phyloP scores from a whole-genome alignment of 2,888 invertebrate species.

The Cosmopolites sordidus region DNA sequence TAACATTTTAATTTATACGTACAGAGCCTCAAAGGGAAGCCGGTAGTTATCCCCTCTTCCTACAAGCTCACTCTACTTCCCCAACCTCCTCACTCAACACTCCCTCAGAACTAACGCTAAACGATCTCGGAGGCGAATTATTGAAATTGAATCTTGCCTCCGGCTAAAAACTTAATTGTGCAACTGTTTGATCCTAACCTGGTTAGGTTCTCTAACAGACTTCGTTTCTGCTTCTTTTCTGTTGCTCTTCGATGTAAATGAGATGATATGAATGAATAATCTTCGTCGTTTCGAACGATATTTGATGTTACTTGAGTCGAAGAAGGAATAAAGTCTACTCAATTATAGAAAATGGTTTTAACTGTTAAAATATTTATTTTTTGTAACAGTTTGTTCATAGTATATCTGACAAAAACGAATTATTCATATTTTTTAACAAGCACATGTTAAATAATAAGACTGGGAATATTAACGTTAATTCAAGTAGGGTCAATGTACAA shows the following conservation, averaged over 20 bases:
- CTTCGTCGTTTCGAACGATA: constrained; percentile 40
- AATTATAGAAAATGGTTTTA: constrained; percentile 20
- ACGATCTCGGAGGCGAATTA: constrained; percentile 27
- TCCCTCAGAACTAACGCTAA: constrained; percentile 30
- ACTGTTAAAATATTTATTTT: too few relatives aligned
- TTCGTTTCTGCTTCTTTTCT: constrained; percentile 35
- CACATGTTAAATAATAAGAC: too few relatives aligned
- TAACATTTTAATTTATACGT: too few relatives aligned
- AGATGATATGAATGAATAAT: constrained; percentile 35
- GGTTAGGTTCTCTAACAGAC: constrained; percentile 42
- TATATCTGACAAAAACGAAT: too few relatives aligned
- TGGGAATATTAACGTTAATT: too few relatives aligned
- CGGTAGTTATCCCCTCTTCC: too few relatives aligned
- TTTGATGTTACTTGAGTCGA: constrained; percentile 30
- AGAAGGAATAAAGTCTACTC: constrained; percentile 8
- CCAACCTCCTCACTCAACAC: constrained; percentile 9
- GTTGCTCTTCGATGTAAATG: constrained; percentile 37
- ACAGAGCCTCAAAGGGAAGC: too few relatives aligned
- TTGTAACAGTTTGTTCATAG: too few relatives aligned
- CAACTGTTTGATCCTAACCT: constrained; percentile 46
- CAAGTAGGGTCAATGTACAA: too few relatives aligned
- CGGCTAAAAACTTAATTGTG: constrained; percentile 43
- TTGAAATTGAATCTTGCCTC: constrained; percentile 38
- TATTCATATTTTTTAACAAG: too few relatives aligned
- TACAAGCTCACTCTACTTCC: too few relatives aligned